Conservation (phyloP, 2,113 vertebrate genomes). For the Indicator indicator region DNA sequence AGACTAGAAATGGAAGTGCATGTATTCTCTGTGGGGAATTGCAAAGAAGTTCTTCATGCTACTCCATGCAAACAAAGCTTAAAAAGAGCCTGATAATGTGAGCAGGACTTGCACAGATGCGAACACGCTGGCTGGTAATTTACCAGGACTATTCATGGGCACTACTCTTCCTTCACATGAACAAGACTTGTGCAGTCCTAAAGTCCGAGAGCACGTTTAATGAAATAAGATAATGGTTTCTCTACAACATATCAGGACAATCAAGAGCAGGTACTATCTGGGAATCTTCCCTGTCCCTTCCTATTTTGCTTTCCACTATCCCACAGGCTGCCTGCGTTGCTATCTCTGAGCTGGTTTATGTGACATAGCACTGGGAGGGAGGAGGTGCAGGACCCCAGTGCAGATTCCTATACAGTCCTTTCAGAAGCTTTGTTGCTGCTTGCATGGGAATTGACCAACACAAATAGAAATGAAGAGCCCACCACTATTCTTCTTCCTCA, state of each 20-base stretch:
- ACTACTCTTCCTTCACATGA: neutral
- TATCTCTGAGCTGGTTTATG: fast-evolving
- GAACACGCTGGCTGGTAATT: neutral
- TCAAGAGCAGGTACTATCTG: neutral
- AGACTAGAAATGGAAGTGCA: neutral
- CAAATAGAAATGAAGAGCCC: neutral
- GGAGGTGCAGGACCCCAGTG: neutral
- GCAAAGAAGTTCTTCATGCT: neutral
- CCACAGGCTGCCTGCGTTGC: fast-evolving
- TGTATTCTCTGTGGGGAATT: neutral
- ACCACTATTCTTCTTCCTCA: neutral
- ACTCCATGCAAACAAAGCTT: neutral
- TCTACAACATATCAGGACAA: neutral
- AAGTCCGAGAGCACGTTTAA: neutral
- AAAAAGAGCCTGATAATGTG: neutral
- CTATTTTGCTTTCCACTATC: neutral
- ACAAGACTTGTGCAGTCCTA: neutral
- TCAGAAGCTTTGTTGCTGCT: neutral
- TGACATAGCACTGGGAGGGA: fast-evolving
- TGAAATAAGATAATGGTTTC: neutral
- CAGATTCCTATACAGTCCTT: neutral
- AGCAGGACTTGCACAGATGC: neutral
- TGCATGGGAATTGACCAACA: neutral
- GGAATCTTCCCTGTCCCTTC: neutral
- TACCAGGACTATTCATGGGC: neutral